Evolutionary conservation across 2,113 vertebrate genomes (phyloP).

Genomic region (Acrocephalus arundinaceus): DNA sequence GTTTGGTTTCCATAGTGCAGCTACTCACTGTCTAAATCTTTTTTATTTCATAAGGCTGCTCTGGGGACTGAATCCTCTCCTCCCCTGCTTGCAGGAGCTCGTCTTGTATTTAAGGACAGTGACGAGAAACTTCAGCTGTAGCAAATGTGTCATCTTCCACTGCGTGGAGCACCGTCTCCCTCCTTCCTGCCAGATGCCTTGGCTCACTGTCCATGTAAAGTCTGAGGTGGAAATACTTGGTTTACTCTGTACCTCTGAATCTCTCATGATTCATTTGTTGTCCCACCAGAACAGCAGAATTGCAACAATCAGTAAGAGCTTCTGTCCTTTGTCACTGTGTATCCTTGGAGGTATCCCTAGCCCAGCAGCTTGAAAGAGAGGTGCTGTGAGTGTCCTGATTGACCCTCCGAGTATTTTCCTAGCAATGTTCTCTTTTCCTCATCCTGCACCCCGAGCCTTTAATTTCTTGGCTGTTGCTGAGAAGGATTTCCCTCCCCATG

Average conservation of each 20-base stretch:
- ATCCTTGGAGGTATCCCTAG: background rate
- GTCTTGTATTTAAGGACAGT: background rate
- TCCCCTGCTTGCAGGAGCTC: background rate
- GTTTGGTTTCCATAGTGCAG: background rate
- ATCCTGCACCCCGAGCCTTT: background rate
- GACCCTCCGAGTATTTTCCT: background rate
- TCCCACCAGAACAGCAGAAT: background rate
- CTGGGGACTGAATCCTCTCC: background rate
- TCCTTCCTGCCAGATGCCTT: background rate
- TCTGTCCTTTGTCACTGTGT: background rate
- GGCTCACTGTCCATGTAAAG: background rate
- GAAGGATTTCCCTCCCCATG: background rate
- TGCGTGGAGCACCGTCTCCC: fast-evolving
- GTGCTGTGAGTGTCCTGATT: background rate
- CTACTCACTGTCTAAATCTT: background rate
- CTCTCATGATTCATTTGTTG: background rate
- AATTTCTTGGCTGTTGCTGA: background rate
- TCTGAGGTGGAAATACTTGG: background rate
- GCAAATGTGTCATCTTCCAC: background rate
- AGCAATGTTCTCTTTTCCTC: background rate
- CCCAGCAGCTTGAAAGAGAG: background rate
- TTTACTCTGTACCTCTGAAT: background rate
- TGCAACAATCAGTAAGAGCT: background rate
- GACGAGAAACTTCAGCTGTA: background rate
- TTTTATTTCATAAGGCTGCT: background rate